phyloP scores from a whole-genome alignment of 2,797 vertebrate genomes.

The Capromys pilorides region DNA sequence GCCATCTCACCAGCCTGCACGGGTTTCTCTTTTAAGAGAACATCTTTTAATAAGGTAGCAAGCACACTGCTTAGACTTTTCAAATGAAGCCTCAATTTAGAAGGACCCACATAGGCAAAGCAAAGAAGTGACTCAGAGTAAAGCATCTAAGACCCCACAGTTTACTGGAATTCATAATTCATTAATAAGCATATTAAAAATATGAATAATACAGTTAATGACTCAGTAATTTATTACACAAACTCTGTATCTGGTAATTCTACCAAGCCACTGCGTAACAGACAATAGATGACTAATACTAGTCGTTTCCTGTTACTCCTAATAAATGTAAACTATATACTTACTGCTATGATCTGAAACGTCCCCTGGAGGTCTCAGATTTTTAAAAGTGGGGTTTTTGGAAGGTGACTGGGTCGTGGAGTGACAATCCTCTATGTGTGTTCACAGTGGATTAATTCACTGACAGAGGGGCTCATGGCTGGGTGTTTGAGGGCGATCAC shows the following conservation, averaged over 20 bases:
- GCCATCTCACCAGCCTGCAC: too few species aligned
- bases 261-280: neutral
- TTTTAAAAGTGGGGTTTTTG: neutral
- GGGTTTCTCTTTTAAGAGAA: neutral
- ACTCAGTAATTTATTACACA: constrained; percentile 20
- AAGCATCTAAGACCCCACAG: neutral
- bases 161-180: neutral
- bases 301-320: constrained; percentile 12
- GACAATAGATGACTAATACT: constrained; percentile 21
- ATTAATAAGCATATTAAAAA: constrained; percentile 8
- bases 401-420: neutral
- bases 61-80: constrained; percentile 13
- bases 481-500: neutral
- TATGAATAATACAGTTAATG: neutral
- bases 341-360: neutral
- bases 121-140: constrained; percentile 6
- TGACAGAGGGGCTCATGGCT: neutral
- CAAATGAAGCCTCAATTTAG: constrained; percentile 33
- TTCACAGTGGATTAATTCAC: neutral
- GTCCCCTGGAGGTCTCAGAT: neutral
- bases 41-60: neutral
- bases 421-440: neutral
- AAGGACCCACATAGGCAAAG: neutral
- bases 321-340: neutral
- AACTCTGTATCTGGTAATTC: constrained; percentile 5